Base-by-base conservation (phyloP, 2,888 invertebrate species). In the Alitta virens region DNA sequence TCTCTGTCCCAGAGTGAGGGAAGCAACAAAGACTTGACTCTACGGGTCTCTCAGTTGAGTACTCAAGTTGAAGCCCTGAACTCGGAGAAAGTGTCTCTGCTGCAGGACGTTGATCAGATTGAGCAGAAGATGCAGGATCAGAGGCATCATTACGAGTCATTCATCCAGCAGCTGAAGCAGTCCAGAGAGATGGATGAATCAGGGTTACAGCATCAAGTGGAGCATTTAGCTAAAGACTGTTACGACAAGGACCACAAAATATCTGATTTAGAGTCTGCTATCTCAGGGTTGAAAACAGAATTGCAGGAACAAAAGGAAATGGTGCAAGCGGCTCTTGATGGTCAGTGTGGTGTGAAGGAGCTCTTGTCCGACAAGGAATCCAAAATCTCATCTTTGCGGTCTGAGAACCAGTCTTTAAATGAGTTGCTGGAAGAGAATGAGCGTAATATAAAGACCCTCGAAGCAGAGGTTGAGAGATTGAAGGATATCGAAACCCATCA, bases 61-160 rank as follows among this genome's bases (percentile, higher is more conserved):
- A 59, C 53, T 24, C 33, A 42, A 26, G 38, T 53, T 1, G 46
- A 59, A 16, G 53, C 42, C 7, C 27, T 59, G 53, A 53, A 21
- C 9, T n/a, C 16, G 18, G 26, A 63, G 54, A 63, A 58, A 27
- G 38, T 23, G 14, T 14, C 25, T 16, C 16, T 52, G 7, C 57
- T 66, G 55, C 59, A 43, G 18, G 68, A 69, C 18, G 16, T 66
- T 23, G 52, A 18, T 33, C 23, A n/a, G 26, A 23, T 60, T n/a
- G 64, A 60, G 43, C 43, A 63, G 51, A 66, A 68, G 56, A 23
- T 68, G 9, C 56, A 67, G 18, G 64, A 64, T 25, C 68, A 71
- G 62, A 61, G 65, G n/a, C 63, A 67, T 52, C 70, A 74, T 43
- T 72, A 72, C 66, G 72, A 75, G 33, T 62, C 62, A 38, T 73